These are phyloP conservation scores for Chauna torquata DNA, from an alignment of 2,113 vertebrate genomes.

Conservation along the genomic window DNA sequence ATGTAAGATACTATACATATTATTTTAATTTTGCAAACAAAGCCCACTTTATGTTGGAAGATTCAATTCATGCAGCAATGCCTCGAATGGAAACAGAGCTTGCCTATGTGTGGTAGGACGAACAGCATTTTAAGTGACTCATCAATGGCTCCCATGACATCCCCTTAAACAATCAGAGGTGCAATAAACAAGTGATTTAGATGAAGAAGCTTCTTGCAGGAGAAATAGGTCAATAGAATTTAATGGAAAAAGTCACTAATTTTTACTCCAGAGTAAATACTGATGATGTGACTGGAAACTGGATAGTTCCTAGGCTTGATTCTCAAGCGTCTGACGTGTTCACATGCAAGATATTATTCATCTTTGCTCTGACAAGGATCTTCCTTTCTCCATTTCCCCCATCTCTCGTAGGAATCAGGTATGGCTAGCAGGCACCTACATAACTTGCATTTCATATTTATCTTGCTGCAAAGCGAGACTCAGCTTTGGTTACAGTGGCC, in stretches of 20 bases:
- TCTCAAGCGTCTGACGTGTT: neutral
- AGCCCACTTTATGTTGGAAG: neutral
- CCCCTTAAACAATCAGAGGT: slow-evolving; percentile 36
- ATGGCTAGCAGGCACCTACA: neutral
- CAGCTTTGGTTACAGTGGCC: neutral
- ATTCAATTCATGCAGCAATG: neutral
- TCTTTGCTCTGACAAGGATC: slow-evolving; percentile 13
- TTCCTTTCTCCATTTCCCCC: slow-evolving; percentile 19
- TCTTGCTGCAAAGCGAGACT: neutral
- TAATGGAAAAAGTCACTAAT: slow-evolving; percentile 49
- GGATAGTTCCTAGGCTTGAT: slow-evolving; percentile 6
- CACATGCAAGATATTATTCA: slow-evolving; percentile 8
- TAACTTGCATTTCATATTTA: neutral
- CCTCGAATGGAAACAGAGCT: neutral
- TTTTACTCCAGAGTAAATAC: slow-evolving; percentile 46
- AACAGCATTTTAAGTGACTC: slow-evolving; percentile 12
- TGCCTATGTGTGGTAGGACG: neutral
- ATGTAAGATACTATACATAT: neutral
- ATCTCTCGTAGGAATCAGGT: slow-evolving; percentile 4
- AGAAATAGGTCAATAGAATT: slow-evolving; percentile 49
- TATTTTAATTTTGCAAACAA: slow-evolving; percentile 26
- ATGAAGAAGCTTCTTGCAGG: slow-evolving; percentile 18
- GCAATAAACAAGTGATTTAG: slow-evolving; percentile 32
- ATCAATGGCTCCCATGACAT: slow-evolving; percentile 48
- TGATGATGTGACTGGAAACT: slow-evolving; percentile 59